Evolutionary conservation across 2,113 vertebrate species (phyloP).

Genomic region (Hippolais icterina): DNA sequence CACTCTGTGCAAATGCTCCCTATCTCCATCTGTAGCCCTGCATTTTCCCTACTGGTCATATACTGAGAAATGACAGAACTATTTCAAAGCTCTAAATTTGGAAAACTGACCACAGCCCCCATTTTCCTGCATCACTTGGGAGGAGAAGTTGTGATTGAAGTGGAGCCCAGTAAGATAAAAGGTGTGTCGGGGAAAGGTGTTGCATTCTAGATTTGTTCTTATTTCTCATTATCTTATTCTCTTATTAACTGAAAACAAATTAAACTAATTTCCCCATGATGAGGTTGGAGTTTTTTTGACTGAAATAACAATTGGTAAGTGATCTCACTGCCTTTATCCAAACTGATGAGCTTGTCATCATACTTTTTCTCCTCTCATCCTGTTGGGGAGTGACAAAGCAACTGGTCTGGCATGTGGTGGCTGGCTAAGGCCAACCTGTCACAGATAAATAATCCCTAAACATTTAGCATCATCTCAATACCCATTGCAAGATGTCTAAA

Average conservation of each 20-base stretch:
- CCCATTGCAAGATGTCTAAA: background rate
- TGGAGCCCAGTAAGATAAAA: background rate
- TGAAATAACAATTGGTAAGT: background rate
- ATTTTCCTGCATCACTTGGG: background rate
- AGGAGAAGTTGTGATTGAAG: background rate
- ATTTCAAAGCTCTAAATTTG: background rate
- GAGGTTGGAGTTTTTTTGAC: background rate
- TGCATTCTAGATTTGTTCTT: background rate
- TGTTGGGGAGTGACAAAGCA: background rate
- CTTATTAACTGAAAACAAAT: background rate
- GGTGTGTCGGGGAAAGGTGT: background rate
- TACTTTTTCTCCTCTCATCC: background rate
- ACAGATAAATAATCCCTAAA: background rate
- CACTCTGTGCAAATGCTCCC: background rate
- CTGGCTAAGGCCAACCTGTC: background rate
- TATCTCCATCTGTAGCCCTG: background rate
- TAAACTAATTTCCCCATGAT: background rate
- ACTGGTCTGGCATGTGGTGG: background rate
- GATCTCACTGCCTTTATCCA: background rate
- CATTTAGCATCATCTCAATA: background rate
- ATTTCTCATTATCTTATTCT: background rate
- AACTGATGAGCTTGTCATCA: fast-evolving
- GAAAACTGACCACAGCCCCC: background rate
- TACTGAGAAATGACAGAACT: background rate
- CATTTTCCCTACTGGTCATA: background rate